Base-by-base conservation (phyloP, 2,797 vertebrate species). In the Mastacembelus armatus region DNA sequence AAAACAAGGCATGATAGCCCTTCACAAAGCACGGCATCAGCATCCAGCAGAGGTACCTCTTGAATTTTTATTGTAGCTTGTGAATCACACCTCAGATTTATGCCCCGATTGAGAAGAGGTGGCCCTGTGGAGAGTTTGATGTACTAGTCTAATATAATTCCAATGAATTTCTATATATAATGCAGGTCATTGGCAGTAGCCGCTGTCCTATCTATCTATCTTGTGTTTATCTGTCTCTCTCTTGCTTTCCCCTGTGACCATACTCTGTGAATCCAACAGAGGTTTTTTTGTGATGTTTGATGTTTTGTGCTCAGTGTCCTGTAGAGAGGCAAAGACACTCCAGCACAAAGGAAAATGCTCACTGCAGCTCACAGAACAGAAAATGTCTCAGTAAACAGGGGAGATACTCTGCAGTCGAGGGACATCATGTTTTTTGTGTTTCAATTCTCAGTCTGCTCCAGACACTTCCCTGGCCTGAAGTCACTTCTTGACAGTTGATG, bases 51-150 rank as follows among this genome's bases (percentile, higher is more conserved):
- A 65, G 19, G 47, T 66, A 50, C 63, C 56, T 35, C 59, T 64
- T 50, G 49, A 72, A 58, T 54, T 74, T 73, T 75, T 70, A 72
- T 66, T 78, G 71, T 65, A 52, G 35, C 56, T 67, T 19, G 50
- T 72, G 78, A 84, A 79, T 83, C 73, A 77, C 66, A 47, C 71
- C 40, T 71, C 18, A 4, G 36, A 81, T 83, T 81, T 80, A 81
- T 62, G 49, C 39, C 27, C 47, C 36, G 75, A 29, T 35, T 52
- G 62, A 55, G 19, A 58, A n/a, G 33, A 57, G 49, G 63, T 56
- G 38, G 68, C 63, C 43, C 55, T 47, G 74, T 61, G 48, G 62
- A 55, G 30, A 61, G 36, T 24, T 52, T 80, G 74, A 90, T 83
- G 50, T 80, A 71, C 56, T 48, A 30, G 66, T 44, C 48, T 70